A percentile compares a stretch with the other conserved stretches of the same genome.
Conservation (phyloP, 2,113 vertebrate species). For the Tympanuchus pallidicinctus region DNA sequence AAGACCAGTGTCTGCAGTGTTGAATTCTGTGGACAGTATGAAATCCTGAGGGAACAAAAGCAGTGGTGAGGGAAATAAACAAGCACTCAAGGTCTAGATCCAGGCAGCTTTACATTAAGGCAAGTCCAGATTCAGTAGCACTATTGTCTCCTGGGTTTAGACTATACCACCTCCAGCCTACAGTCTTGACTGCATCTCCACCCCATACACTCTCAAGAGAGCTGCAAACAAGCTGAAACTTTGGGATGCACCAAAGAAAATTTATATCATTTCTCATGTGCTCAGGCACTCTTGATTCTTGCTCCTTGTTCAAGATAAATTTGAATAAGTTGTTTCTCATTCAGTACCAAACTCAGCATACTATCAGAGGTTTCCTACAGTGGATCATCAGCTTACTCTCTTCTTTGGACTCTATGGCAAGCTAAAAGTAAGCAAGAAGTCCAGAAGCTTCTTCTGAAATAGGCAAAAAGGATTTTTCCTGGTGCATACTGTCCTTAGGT, state of each 20-base stretch:
- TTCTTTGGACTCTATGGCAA: background rate
- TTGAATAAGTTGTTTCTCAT: background rate
- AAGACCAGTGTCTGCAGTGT: background rate
- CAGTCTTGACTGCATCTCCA: background rate
- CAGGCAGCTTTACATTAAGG: background rate
- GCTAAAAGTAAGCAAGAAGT: background rate
- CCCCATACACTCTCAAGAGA: fast-evolving
- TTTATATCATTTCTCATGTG: background rate
- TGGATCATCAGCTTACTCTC: background rate
- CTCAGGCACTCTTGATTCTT: background rate
- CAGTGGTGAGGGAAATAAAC: background rate
- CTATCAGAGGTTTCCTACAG: background rate
- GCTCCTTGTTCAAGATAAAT: background rate
- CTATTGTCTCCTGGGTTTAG: background rate
- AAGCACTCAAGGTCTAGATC: background rate
- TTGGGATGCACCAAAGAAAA: background rate
- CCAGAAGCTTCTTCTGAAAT: background rate
- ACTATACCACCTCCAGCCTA: background rate
- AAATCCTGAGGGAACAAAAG: background rate
- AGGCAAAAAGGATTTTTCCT: background rate
- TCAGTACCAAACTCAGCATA: background rate
- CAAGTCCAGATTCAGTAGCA: background rate
- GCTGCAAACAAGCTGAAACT: background rate
- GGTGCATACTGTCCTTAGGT: slow-evolving; percentile 2
- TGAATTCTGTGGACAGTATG: background rate